Evolutionary conservation across 2,888 invertebrate genomes (phyloP).

Genomic region (Ypsolopha scabrella): DNA sequence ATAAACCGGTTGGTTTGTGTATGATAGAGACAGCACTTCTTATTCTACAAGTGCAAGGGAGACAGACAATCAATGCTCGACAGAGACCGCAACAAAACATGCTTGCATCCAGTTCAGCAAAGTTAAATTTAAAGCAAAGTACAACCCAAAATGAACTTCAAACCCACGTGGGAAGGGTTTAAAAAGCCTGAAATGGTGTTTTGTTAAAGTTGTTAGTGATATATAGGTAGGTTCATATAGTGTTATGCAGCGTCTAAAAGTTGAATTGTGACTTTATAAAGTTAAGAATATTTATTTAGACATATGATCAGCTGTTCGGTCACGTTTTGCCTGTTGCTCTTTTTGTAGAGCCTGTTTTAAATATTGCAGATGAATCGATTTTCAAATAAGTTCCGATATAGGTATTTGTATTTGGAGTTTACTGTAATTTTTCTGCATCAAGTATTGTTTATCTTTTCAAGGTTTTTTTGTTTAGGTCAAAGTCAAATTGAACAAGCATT

Average conservation of each 20-base stretch:
- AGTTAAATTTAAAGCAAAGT: slow-evolving; percentile 13
- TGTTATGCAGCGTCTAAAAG: neutral
- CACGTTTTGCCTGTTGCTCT: neutral
- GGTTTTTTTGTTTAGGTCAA: too few relatives aligned
- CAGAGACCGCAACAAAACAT: slow-evolving; percentile 44
- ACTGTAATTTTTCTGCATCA: too few relatives aligned
- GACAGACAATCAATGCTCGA: slow-evolving; percentile 23
- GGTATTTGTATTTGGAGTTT: too few relatives aligned
- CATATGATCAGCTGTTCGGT: neutral
- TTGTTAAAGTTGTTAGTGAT: slow-evolving; percentile 11
- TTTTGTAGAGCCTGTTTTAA: neutral
- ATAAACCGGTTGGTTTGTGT: slow-evolving; percentile 35
- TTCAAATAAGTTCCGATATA: too few relatives aligned
- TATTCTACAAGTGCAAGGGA: slow-evolving; percentile 19
- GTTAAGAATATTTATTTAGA: neutral
- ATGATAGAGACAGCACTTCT: slow-evolving; percentile 21
- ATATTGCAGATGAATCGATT: too few relatives aligned
- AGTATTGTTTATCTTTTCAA: too few relatives aligned
- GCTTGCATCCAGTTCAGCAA: slow-evolving; percentile 30
- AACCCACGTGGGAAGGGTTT: too few relatives aligned
- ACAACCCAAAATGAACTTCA: too few relatives aligned
- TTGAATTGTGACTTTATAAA: slow-evolving; percentile 1
- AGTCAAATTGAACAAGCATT: too few relatives aligned
- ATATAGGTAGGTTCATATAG: slow-evolving; percentile 12
- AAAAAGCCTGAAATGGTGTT: neutral